Percentiles rank a stretch among this genome's conserved stretches.
Evolutionary conservation across 2,113 vertebrate species (phyloP).

Genomic region (Protomyctophum bolini): DNA sequence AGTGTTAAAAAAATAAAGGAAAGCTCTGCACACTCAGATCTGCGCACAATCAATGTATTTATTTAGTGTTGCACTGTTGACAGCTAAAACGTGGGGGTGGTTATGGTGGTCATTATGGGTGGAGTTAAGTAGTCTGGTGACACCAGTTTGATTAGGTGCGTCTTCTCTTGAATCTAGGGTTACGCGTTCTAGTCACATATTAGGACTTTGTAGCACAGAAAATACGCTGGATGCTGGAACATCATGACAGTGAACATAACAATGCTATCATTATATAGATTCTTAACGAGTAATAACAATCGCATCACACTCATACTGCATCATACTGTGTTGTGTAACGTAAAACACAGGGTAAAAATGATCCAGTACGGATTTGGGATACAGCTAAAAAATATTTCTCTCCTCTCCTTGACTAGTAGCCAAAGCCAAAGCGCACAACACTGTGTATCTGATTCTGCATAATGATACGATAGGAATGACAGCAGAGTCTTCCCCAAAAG

Average conservation of each 20-base stretch:
- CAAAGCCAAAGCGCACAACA: constrained; percentile 14
- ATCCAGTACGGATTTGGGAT: no score
- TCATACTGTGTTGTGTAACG: background rate
- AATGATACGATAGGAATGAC: no score
- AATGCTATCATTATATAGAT: background rate
- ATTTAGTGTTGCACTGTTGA: background rate
- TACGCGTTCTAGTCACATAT: background rate
- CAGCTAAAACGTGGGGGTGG: no score
- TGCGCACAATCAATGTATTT: background rate
- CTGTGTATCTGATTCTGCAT: constrained; percentile 12
- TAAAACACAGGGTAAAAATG: constrained; percentile 2
- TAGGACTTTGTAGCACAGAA: background rate
- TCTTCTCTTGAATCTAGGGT: no score
- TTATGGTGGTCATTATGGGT: no score
- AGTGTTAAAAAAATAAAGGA: no score
- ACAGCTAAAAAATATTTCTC: background rate
- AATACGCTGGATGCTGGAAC: constrained; percentile 3
- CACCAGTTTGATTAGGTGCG: no score
- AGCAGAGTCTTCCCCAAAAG: constrained; percentile 53
- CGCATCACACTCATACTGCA: background rate
- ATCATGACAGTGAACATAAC: constrained; percentile 12
- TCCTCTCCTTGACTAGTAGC: constrained; percentile 47
- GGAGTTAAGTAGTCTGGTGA: no score
- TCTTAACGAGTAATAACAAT: background rate
- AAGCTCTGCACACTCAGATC: no score